Conservation (phyloP, 2,888 invertebrate species). For the Dynastes hyllus region DNA sequence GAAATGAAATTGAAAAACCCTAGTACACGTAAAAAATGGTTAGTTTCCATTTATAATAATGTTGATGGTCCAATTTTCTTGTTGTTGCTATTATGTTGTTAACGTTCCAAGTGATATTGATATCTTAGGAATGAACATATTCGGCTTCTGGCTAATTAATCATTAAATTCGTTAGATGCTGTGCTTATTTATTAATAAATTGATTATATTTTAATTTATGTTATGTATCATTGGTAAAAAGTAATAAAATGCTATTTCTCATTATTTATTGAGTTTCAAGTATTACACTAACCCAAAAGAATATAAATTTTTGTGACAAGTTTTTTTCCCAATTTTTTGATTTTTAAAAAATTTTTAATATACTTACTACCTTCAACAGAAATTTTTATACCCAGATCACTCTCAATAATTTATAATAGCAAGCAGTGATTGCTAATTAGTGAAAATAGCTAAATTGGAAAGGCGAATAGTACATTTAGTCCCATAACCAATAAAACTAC, state of each 20-base stretch:
- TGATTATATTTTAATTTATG: conserved; percentile 54
- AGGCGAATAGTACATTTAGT: neutral
- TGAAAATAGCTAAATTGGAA: neutral
- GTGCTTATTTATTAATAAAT: conserved; percentile 59
- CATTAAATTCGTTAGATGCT: conserved; percentile 62
- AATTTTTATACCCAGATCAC: conserved; percentile 10
- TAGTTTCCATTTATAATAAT: conserved; percentile 40
- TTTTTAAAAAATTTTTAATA: conserved; percentile 40
- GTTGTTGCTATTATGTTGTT: conserved; percentile 56
- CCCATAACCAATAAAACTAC: neutral
- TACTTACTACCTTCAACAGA: conserved; percentile 20
- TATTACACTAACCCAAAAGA: conserved; percentile 52
- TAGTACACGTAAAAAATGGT: conserved; percentile 20
- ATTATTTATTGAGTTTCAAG: conserved; percentile 52
- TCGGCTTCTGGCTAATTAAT: conserved; percentile 67
- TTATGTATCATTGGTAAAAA: conserved; percentile 59
- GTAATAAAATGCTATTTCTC: conserved; percentile 60
- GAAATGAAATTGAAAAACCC: conserved; percentile 20
- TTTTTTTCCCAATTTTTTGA: conserved; percentile 42
- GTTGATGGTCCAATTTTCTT: conserved; percentile 56
- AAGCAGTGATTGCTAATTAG: neutral
- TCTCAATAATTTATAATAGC: neutral
- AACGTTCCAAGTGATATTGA: conserved; percentile 70
- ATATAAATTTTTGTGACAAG: conserved; percentile 40
- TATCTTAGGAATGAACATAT: conserved; percentile 66